Percentiles rank a stretch among this genome's conserved stretches.
phyloP scores from a whole-genome alignment of 2,113 vertebrate species.

The Neoarius graeffei region DNA sequence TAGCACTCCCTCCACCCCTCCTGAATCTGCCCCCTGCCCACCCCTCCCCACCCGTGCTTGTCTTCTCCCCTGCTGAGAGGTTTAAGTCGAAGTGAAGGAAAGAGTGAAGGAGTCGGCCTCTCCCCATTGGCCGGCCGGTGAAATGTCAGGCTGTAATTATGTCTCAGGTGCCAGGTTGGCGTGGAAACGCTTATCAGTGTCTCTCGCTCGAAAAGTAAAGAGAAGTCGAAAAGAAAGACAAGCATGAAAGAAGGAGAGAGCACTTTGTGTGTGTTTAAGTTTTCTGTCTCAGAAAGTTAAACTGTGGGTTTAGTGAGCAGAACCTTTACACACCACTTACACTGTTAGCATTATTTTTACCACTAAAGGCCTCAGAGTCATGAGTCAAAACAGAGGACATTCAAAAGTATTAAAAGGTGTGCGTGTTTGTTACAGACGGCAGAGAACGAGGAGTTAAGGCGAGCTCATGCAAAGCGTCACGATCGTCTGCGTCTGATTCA shows the following conservation, averaged over 20 bases:
- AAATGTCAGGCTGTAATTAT: constrained; percentile 66
- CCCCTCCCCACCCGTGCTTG: constrained; percentile 37
- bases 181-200: constrained; percentile 58
- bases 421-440: constrained; percentile 71
- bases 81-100: constrained; percentile 44
- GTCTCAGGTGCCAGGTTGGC: constrained; percentile 63
- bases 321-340: constrained; percentile 1
- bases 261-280: constrained; percentile 19
- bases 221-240: constrained; percentile 27
- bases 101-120: constrained; percentile 42
- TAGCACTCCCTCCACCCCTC: constrained; percentile 30
- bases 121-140: constrained; percentile 56
- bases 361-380: background rate
- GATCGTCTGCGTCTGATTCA: constrained; percentile 85
- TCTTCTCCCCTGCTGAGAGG: constrained; percentile 43
- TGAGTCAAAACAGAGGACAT: background rate
- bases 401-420: background rate
- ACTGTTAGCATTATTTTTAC: background rate
- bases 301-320: background rate
- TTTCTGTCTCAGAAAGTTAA: constrained; percentile 23
- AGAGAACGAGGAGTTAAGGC: constrained; percentile 84
- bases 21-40: background rate
- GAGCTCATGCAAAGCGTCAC: constrained; percentile 76
- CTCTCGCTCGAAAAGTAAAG: constrained; percentile 27
- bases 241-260: constrained; percentile 24